Evolutionary conservation across 2,797 vertebrate genomes (phyloP), one percentile per base, ranked within the genome.

Genomic region (Pseudomugil gertrudae): DNA sequence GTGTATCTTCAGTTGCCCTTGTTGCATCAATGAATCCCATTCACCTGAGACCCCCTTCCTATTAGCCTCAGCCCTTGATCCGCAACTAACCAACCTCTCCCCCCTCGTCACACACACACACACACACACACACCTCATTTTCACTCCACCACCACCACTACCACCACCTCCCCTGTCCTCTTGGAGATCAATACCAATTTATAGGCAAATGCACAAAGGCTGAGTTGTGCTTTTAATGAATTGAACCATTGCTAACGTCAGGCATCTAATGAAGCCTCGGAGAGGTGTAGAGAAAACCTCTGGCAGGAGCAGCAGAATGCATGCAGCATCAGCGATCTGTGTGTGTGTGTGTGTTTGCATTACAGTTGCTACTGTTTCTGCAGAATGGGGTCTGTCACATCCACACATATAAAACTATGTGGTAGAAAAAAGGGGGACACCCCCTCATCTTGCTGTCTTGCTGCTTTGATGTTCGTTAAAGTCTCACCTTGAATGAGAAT

Each of bases 181-280:
- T 66, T 17, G 9, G 85, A 65, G 90, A 92, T 96, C 95, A 92
- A 96, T 96, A 91, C 89, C 93, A 90, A 94, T 95, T 95, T 94
- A 92, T 94, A 95, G 94, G 92, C 92, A 92, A 94, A 95, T 80
- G 90, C 88, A 73, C 88, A 92, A 94, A 87, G 93, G 91, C 95
- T 85, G 87, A 93, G 90, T 95, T 81, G 82, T 60, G 78, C 85
- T 87, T 86, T 89, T 94, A 95, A 96, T 95, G 94, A 96, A 95
- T 95, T 93, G 92, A 91, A 82, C 93, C 80, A 36, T 91, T 89
- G 89, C 90, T 92, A 91, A 78, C 92, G 84, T 84, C 88, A 76
- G 83, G 68, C 85, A 81, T 79, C 91, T 93, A 94, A 95, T 91
- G 90, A 95, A 93, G 89, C 83, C 77, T 87, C 88, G 83, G 87